Base-by-base conservation (phyloP, 2,797 vertebrate species). In the Takifugu ocellatus region DNA sequence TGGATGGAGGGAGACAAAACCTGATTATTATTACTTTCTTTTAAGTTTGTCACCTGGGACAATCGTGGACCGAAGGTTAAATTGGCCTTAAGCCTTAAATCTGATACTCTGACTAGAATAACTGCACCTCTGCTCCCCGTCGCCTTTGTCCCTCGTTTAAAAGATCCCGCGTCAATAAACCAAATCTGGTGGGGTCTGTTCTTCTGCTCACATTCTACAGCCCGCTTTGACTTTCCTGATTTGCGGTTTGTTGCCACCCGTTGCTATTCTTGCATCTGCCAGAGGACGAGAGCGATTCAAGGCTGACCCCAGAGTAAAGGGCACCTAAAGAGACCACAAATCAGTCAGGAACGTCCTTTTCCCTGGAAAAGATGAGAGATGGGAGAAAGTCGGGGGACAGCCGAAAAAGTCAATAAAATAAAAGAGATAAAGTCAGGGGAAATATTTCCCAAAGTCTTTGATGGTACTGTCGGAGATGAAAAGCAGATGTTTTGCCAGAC, bases 401-500 rank as follows among this genome's bases (percentile, higher is more conserved):
- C 69, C 42, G 68, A 24, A 46, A 76, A 71, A 68, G 72, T 55
- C 68, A 67, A 66, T 56, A 72, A 62, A 79, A 56, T 68, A 56
- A 72, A 21, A 72, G 15, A 59, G 60, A 78, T 70, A 61, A 74
- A 54, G 9, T 51, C 0, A 27, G 62, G 55, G 63, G 72, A 63
- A 79, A 63, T 46, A 43, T 71, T 61, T 63, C 49, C 60, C 59
- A 10, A 4, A 3, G 36, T 66, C 21, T 0, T 27, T 58, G 79
- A 80, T 74, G 74, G 81, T 72, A 71, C 68, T 55, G 58, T 43
- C 43, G 16, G 58, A 78, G 84, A 89, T 66, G 63, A 50, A 68
- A 81, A 84, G 70, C 84, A 90, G 86, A 90, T 84, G 83, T 82
- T 77, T 63, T 46, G 2, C 59, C 42, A 29, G 69, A 64, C 63